Evolutionary conservation across 2,797 vertebrate species (phyloP).

Genomic region (Liasis olivaceus): DNA sequence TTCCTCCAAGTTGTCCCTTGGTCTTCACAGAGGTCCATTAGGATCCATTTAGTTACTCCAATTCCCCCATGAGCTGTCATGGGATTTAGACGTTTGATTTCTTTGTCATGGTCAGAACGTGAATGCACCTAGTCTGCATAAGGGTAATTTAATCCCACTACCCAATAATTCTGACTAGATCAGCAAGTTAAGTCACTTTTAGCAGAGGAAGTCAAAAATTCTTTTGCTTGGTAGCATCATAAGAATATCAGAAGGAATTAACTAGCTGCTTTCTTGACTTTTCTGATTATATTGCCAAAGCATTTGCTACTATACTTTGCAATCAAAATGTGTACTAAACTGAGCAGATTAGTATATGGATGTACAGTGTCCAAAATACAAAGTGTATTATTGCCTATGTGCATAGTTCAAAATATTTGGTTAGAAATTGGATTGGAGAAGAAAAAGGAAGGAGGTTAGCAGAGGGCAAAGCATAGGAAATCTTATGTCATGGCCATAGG

Average conservation of each 20-base stretch:
- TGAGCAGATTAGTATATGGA: not conserved
- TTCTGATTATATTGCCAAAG: not conserved
- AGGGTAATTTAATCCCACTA: no score
- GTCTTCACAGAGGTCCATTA: no score
- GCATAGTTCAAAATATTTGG: not conserved
- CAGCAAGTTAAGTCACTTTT: no score
- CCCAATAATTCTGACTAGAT: no score
- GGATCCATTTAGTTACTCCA: no score
- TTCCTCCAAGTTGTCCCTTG: no score
- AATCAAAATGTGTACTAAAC: not conserved
- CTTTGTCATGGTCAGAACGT: no score
- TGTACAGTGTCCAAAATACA: not conserved
- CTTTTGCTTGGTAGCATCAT: not conserved
- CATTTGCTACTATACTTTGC: not conserved
- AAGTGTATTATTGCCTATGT: no score
- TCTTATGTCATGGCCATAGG: not conserved
- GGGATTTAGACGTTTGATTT: no score
- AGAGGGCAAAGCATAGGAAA: not conserved
- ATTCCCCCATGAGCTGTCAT: no score
- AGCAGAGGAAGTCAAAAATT: not conserved
- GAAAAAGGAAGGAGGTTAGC: not conserved
- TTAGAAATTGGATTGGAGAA: not conserved
- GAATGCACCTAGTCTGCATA: no score
- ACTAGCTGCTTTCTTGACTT: not conserved
- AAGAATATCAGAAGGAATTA: not conserved